These are phyloP conservation scores for Myotis daubentonii DNA, from an alignment of 2,797 vertebrate species.

Conservation along the genomic window DNA sequence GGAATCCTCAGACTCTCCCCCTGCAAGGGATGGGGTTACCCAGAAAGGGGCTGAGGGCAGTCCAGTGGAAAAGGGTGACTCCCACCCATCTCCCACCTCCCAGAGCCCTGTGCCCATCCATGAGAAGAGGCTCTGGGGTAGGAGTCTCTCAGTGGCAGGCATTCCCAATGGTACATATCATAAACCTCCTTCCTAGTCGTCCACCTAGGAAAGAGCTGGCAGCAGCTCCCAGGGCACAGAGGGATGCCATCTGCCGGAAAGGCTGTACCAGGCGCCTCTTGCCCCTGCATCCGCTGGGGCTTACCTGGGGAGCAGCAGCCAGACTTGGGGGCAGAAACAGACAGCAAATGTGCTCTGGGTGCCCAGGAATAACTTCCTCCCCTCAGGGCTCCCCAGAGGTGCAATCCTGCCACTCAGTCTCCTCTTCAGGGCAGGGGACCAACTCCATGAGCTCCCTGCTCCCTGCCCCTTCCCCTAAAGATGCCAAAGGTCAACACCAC, in stretches of 20 bases:
- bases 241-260: slow-evolving; percentile 37
- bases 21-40: background rate
- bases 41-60: background rate
- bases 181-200: background rate
- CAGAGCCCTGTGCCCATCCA: background rate
- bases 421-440: background rate
- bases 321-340: background rate
- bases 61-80: background rate
- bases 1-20: background rate
- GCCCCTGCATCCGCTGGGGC: background rate
- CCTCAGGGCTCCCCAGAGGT: background rate
- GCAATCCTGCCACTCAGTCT: background rate
- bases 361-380: background rate
- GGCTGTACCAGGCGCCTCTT: background rate
- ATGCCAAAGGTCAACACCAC: background rate
- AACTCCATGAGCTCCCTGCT: background rate
- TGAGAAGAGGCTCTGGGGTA: background rate
- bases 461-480: background rate
- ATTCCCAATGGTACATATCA: background rate
- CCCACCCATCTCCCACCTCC: too few relatives aligned
- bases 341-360: background rate
- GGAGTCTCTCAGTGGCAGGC: background rate
- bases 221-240: background rate
- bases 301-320: background rate
- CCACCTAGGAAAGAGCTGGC: background rate